Evolutionary conservation across 2,888 invertebrate genomes (phyloP).

Genomic region (Acrobasis repandana): DNA sequence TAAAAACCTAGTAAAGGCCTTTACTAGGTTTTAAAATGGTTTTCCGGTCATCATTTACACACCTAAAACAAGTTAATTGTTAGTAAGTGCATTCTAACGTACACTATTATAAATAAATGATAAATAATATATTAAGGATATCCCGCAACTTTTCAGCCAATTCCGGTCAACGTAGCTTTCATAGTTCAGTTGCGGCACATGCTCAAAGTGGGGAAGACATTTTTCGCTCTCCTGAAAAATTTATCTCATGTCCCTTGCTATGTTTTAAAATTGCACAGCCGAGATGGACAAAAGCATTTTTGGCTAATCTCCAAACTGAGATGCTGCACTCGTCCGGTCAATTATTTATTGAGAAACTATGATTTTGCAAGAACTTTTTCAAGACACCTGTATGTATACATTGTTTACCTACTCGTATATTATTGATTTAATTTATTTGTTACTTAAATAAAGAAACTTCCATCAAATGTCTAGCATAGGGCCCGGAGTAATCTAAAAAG

Average conservation of each 20-base stretch:
- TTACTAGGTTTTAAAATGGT: constrained; percentile 9
- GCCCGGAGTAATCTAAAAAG: too few relatives aligned
- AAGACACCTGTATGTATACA: too few relatives aligned
- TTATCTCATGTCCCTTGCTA: background rate
- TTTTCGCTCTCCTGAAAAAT: background rate
- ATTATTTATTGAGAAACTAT: too few relatives aligned
- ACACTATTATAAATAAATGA: constrained; percentile 23
- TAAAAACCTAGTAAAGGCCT: too few relatives aligned
- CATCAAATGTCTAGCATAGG: too few relatives aligned
- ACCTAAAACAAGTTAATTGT: constrained; percentile 25
- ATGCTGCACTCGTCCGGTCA: too few relatives aligned
- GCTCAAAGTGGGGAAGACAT: background rate
- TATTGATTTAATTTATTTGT: too few relatives aligned
- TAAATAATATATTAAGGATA: constrained; percentile 24
- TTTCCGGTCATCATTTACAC: constrained; percentile 20
- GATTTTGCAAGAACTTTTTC: too few relatives aligned
- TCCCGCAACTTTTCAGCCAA: constrained; percentile 19
- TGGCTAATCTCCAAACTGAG: too few relatives aligned
- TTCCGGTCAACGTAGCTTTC: background rate
- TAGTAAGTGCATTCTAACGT: constrained; percentile 27
- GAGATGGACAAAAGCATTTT: too few relatives aligned
- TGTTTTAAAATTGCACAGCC: background rate
- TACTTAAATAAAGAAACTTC: too few relatives aligned
- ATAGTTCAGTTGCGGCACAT: background rate
- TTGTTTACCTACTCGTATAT: too few relatives aligned